Base-by-base conservation (phyloP, 2,888 invertebrate genomes). In the Scaptodrosophila latifasciaeformis region DNA sequence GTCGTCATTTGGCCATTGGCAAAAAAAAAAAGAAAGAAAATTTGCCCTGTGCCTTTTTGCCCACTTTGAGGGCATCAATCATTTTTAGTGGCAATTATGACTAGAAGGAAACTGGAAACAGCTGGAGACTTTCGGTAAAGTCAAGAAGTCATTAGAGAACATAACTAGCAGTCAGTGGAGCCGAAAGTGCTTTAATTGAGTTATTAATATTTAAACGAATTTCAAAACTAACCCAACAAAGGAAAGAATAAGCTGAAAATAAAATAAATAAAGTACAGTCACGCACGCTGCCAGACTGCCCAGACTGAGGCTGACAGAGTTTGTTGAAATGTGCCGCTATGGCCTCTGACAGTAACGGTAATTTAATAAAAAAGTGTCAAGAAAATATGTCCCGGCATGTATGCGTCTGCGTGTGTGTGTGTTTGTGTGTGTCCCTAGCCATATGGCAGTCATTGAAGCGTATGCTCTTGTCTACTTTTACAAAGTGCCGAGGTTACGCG, bases 371-470 rank as follows among this genome's bases (percentile, higher is more conserved):
- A 61, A 61, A 62, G 51, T 62, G 61, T 61, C 56, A 49, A 15
- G 29, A 13, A 42, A 13, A n/a, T 12, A 42, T 3, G 4, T 24
- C 24, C 3, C 24, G 7, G 24, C 24, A 24, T 5, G 4, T 7
- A 3, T 24, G 24, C 24, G 24, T 24, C 24, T n/a, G n/a, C n/a
- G n/a, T n/a, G n/a, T n/a, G n/a, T n/a, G n/a, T n/a, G n/a, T n/a
- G n/a, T n/a, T 35, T 7, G 19, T 34, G 43, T 34, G 30, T 34
- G 40, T 7, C n/a, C 5, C 5, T 10, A 18, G 57, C 74, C 70
- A 76, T 72, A 70, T 76, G 70, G 71, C 53, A 54, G 46, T 44
- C 46, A 53, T 44, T 53, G 65, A 47, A 55, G 65, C 68, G 51
- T 59, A 21, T 37, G 10, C 40, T 21, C 21, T 19, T 40, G 40